Evolutionary conservation across 2,797 vertebrate genomes (phyloP).

Genomic region (Channallabes apus): DNA sequence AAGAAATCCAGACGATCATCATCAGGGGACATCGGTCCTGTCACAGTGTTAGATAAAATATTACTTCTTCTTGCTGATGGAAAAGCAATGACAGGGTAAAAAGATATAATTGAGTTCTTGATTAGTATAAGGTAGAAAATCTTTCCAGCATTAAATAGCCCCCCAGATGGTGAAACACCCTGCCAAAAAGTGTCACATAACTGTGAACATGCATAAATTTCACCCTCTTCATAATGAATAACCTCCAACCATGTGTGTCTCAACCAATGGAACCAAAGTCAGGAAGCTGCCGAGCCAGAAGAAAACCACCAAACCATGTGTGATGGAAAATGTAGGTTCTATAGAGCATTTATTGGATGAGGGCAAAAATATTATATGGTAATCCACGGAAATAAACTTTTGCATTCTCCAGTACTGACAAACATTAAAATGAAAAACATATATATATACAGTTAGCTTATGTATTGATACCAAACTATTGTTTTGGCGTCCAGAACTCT

Average conservation of each 20-base stretch:
- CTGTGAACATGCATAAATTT: constrained; percentile 7
- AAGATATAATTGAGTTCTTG: background rate
- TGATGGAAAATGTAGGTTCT: background rate
- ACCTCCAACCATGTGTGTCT: background rate
- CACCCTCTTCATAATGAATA: constrained; percentile 1
- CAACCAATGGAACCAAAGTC: background rate
- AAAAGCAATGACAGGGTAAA: background rate
- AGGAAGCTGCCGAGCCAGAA: background rate
- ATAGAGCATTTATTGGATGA: background rate
- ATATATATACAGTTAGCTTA: too few species aligned
- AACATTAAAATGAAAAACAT: background rate
- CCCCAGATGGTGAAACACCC: background rate
- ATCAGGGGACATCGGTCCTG: background rate
- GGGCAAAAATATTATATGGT: background rate
- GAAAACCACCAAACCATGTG: background rate
- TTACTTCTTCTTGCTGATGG: background rate
- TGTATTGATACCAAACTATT: background rate
- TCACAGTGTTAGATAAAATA: background rate
- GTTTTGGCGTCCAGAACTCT: background rate
- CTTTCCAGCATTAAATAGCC: background rate
- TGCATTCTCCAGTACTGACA: too few species aligned
- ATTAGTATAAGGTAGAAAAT: background rate
- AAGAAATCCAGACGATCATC: background rate
- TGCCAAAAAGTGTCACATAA: background rate
- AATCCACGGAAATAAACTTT: background rate